phyloP scores from a whole-genome alignment of 2,888 invertebrate species.

The Minunthozetes semirufus region DNA sequence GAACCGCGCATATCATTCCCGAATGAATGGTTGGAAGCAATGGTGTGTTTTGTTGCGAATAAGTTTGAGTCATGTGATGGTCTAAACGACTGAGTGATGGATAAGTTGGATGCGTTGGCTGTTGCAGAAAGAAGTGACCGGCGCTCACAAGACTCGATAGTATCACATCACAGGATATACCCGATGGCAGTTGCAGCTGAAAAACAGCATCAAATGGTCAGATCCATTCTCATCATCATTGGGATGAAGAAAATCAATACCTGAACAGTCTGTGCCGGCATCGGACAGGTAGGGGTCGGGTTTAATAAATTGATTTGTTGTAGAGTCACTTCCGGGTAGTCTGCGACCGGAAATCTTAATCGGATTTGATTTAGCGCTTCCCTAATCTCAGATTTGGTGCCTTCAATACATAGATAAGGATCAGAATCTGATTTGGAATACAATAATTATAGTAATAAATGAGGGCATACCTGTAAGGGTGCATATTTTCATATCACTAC shows the following conservation, averaged over 20 bases:
- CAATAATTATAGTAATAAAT: neutral
- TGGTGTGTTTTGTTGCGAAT: conserved; percentile 50
- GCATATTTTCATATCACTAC: conserved; percentile 70
- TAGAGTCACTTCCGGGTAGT: conserved; percentile 71
- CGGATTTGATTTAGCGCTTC: conserved; percentile 75
- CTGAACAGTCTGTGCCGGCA: conserved; percentile 56
- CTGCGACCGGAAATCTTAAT: conserved; percentile 71
- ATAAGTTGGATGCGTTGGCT: conserved; percentile 89
- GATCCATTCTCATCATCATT: neutral
- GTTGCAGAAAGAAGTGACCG: conserved; percentile 86
- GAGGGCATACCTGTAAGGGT: conserved; percentile 63
- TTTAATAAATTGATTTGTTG: conserved; percentile 53
- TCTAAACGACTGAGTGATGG: conserved; percentile 72
- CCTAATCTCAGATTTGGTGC: conserved; percentile 68
- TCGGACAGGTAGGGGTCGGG: conserved; percentile 51
- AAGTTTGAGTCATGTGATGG: conserved; percentile 69
- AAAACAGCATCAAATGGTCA: conserved; percentile 16
- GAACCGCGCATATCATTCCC: conserved; percentile 81
- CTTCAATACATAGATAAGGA: conserved; percentile 49
- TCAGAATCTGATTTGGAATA: neutral
- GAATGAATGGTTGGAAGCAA: conserved; percentile 37
- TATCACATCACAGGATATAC: conserved; percentile 84
- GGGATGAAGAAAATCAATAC: conserved; percentile 46
- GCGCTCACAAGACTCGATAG: conserved; percentile 78
- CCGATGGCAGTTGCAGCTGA: conserved; percentile 77